These are phyloP conservation scores for Arothron firmamentum DNA, from an alignment of 2,113 vertebrate species.

Conservation along the genomic window DNA sequence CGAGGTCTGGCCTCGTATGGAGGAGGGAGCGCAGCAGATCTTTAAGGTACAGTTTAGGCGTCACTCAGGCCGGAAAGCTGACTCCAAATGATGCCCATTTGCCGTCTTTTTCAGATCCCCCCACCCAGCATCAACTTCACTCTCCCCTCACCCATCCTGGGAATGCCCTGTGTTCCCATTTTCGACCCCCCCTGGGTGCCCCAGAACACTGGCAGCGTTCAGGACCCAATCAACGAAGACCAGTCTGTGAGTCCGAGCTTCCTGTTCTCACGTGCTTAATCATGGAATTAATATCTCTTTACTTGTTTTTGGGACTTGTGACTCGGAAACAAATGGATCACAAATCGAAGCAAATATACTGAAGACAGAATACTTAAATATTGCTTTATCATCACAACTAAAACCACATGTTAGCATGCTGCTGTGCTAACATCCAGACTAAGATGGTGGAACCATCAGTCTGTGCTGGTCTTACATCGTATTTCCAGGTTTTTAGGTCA, in stretches of 20 bases:
- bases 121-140: slow-evolving; percentile 99
- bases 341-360: too few relatives aligned
- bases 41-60: slow-evolving; percentile 82
- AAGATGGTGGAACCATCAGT: too few relatives aligned
- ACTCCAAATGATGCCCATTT: too few relatives aligned
- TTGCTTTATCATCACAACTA: too few relatives aligned
- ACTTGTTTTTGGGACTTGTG: too few relatives aligned
- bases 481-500: too few relatives aligned
- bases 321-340: too few relatives aligned
- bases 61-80: background rate
- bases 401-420: too few relatives aligned
- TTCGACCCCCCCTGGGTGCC: slow-evolving; percentile 98
- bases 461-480: too few relatives aligned
- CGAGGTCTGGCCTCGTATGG: slow-evolving; percentile 99
- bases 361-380: too few relatives aligned
- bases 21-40: slow-evolving; percentile 98
- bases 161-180: slow-evolving; percentile 98
- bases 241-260: slow-evolving; percentile 86
- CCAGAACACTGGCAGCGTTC: slow-evolving; percentile 94
- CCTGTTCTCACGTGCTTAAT: background rate
- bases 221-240: slow-evolving; percentile 97
- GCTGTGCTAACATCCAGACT: too few relatives aligned
- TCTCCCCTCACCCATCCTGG: slow-evolving; percentile 93
- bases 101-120: slow-evolving; percentile 79
- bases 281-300: too few relatives aligned